These are phyloP conservation scores for Aradus depressus DNA, from an alignment of 2,888 invertebrate species.

Conservation along the genomic window DNA sequence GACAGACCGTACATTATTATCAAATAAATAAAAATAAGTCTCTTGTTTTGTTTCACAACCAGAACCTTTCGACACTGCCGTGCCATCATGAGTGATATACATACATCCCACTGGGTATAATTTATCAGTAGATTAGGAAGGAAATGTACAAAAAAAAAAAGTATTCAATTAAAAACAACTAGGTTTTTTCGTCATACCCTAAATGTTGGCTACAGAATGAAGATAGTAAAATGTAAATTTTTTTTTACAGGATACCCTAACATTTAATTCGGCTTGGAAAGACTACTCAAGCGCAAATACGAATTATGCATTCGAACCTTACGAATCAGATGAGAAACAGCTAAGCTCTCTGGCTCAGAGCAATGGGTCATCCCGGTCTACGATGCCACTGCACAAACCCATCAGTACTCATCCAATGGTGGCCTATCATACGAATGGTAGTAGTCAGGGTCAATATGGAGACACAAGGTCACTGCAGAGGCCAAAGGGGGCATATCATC, in stretches of 20 bases:
- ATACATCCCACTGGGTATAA: too few relatives aligned
- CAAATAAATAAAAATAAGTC: too few relatives aligned
- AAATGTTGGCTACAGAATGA: not conserved
- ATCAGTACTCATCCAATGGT: conserved; percentile 30
- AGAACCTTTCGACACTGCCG: too few relatives aligned
- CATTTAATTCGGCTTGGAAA: conserved; percentile 78
- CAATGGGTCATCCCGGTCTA: conserved; percentile 37
- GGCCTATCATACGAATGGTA: conserved; percentile 30
- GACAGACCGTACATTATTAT: too few relatives aligned
- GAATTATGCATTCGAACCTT: conserved; percentile 82
- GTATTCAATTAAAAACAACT: too few relatives aligned
- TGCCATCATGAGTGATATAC: too few relatives aligned
- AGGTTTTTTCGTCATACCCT: too few relatives aligned
- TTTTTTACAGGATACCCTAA: conserved; percentile 58
- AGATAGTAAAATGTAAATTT: not conserved
- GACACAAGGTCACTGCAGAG: conserved; percentile 53
- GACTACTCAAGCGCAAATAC: conserved; percentile 74
- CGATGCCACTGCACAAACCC: conserved; percentile 32
- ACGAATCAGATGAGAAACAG: conserved; percentile 59
- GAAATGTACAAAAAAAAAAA: too few relatives aligned
- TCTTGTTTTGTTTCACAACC: too few relatives aligned
- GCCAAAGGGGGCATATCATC: conserved; percentile 36
- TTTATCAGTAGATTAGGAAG: too few relatives aligned
- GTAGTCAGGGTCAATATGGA: conserved; percentile 40
- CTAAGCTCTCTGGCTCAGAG: conserved; percentile 36